Evolutionary conservation across 2,888 invertebrate species (phyloP), one percentile per base, ranked within the genome.

Genomic region (Ophion obscuratus): DNA sequence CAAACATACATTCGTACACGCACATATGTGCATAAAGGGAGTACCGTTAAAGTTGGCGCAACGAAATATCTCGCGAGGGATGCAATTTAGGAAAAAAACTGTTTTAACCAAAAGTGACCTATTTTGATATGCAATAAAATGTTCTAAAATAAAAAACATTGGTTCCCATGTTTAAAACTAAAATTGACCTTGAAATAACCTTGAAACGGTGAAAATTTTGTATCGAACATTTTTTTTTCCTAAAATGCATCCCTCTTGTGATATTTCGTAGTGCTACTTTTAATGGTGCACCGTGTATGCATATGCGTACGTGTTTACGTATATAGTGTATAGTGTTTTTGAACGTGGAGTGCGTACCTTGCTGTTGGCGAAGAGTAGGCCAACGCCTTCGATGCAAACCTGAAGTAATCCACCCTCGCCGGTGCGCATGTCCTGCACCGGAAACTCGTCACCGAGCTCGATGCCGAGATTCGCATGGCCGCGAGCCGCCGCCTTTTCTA

Each of bases 301-400:
- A 53, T 17, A 53, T 17, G 14, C 5, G 53, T 53, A 17, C 14
- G 53, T 53, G 53, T 17, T 5, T 17, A 17, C 17, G 7, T 68
- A 20, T 47, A 3, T 9, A 20, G 17, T 68, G 27, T 11, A 40
- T 44, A 14, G 14, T 68, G 27, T 44, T 44, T 68, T 80, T 47
- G 24, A 40, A 44, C 20, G 73, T 62, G 66, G 70, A 59, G 73
- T 81, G 92, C 95, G 94, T 97, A 99, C 99, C 99, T 99, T 99
- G 97, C 99, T 99, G 95, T 99, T 99, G 92, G 99, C 99, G 96
- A 99, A 99, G 92, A 99, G 97, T 90, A 99, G 97, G 91, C 99
- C 99, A 92, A 99, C 99, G 93, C 99, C 99, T 95, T 99, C 99
- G 97, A 99, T 98, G 96, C 99, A 99, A 94, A 99, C 99, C 96